phyloP scores from a whole-genome alignment of 2,113 vertebrate species.

The Melospiza georgiana region DNA sequence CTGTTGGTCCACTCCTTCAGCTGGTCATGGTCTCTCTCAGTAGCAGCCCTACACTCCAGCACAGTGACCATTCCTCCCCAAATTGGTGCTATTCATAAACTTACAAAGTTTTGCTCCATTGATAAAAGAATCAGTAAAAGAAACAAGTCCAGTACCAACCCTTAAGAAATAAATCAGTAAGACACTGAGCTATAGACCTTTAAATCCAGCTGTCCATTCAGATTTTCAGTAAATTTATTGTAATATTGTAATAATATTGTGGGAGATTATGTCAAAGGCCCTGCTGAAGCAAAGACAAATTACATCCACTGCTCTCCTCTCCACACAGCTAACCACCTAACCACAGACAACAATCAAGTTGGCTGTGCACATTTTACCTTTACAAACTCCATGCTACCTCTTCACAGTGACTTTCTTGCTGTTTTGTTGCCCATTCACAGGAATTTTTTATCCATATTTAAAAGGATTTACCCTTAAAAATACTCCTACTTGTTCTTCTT shows the following conservation, averaged over 20 bases:
- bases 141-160: not conserved
- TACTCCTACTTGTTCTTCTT: not conserved
- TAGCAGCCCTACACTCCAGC: too few species aligned
- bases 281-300: not conserved
- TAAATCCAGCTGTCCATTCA: not conserved
- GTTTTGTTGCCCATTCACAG: not conserved
- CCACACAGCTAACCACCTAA: not conserved
- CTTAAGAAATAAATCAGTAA: not conserved
- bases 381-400: not conserved
- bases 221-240: not conserved
- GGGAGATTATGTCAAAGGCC: not conserved
- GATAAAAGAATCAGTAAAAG: not conserved
- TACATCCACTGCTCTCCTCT: not conserved
- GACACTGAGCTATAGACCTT: not conserved
- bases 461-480: not conserved
- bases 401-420: not conserved
- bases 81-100: too few species aligned
- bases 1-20: too few species aligned
- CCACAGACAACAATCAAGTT: not conserved
- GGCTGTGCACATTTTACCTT: not conserved
- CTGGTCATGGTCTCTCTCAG: too few species aligned
- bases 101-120: not conserved
- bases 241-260: not conserved
- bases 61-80: too few species aligned
- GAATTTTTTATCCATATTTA: not conserved